A percentile compares a stretch with the other conserved stretches of the same genome.
Evolutionary conservation across 2,113 vertebrate species (phyloP).

Genomic region (Psephotus haematonotus): DNA sequence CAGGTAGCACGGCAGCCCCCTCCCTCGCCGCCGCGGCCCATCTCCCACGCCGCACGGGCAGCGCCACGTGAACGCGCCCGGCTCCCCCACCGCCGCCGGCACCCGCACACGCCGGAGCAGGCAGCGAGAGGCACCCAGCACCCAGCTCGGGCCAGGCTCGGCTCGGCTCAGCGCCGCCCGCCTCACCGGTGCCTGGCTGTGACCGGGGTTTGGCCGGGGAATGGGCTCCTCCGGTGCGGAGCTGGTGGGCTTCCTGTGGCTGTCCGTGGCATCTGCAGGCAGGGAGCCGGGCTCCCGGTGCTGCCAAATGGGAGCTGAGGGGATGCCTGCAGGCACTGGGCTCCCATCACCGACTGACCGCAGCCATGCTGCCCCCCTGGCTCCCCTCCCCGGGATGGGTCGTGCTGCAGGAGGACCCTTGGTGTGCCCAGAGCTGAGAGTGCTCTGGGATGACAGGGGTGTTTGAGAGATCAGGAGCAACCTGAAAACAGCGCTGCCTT

Average conservation of each 20-base stretch:
- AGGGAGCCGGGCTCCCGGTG: accelerated
- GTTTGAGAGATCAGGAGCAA: background rate
- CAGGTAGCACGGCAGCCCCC: slow-evolving; percentile 52
- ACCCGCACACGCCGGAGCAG: background rate
- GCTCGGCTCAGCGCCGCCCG: accelerated
- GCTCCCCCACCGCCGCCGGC: background rate
- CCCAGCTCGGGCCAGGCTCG: background rate
- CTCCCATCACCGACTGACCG: accelerated
- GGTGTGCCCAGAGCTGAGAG: accelerated
- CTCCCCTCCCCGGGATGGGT: background rate
- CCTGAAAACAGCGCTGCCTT: background rate
- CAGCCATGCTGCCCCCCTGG: accelerated
- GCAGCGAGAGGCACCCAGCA: background rate
- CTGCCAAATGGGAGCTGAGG: background rate
- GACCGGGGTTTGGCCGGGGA: background rate
- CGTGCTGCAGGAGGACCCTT: background rate
- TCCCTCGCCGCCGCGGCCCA: slow-evolving; percentile 26
- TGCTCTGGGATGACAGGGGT: background rate
- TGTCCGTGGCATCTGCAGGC: accelerated
- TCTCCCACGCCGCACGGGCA: slow-evolving; percentile 60
- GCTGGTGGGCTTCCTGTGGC: background rate
- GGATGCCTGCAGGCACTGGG: background rate
- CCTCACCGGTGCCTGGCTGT: accelerated
- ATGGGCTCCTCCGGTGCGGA: accelerated
- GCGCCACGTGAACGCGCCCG: slow-evolving; percentile 34